Evolutionary conservation across 2,888 invertebrate species (phyloP).

Genomic region (Gonocerus acuteangulatus): DNA sequence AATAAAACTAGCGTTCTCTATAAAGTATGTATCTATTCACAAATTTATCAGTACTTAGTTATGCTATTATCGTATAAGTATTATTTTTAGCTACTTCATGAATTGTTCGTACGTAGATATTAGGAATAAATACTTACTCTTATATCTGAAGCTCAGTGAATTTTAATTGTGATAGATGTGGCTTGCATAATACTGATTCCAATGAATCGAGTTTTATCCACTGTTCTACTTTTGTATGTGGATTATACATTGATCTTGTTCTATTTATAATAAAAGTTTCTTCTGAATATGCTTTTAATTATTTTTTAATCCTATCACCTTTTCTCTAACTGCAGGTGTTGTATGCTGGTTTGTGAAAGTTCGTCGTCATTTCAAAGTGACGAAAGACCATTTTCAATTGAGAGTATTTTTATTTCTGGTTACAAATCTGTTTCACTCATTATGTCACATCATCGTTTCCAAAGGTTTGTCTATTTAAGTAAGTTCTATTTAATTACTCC

Average conservation of each 20-base stretch:
- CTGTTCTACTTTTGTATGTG: slow-evolving; percentile 18
- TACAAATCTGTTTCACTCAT: no score
- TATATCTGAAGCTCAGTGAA: slow-evolving; percentile 32
- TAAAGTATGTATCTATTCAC: slow-evolving; percentile 1
- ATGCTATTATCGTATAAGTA: neutral
- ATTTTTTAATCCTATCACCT: neutral
- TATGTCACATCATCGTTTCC: no score
- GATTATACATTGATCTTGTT: slow-evolving; percentile 6
- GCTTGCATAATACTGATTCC: slow-evolving; percentile 28
- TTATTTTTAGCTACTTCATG: neutral
- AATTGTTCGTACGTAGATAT: slow-evolving; percentile 3
- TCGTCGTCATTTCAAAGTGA: no score
- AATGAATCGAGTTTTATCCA: slow-evolving; percentile 18
- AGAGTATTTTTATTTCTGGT: no score
- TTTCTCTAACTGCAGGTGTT: neutral
- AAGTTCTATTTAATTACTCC: no score
- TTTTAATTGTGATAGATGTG: slow-evolving; percentile 35
- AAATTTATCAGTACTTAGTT: neutral
- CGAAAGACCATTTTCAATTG: no score
- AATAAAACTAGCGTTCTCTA: no score
- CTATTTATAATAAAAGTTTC: slow-evolving; percentile 14
- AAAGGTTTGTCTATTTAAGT: no score
- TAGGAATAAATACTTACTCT: slow-evolving; percentile 2
- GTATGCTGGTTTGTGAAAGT: no score
- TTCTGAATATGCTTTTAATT: neutral